phyloP scores from a whole-genome alignment of 2,113 vertebrate genomes.

The Anhinga rufa region DNA sequence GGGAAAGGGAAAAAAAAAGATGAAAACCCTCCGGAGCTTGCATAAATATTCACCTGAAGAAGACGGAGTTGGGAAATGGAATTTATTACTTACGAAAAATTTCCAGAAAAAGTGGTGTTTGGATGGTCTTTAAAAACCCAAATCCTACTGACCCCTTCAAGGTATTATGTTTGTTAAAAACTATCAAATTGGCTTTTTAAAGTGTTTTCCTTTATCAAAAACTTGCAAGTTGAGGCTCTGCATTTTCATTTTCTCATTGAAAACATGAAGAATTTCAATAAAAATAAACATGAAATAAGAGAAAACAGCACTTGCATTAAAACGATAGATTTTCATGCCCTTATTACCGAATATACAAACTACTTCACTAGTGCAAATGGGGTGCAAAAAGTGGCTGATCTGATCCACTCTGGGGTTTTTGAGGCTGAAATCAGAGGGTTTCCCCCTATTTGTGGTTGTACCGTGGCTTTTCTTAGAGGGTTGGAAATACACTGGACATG shows the following conservation, averaged over 20 bases:
- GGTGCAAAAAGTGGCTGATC: background rate
- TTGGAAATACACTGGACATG: background rate
- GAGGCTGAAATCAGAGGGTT: background rate
- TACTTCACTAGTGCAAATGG: rapidly evolving
- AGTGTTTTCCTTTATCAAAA: background rate
- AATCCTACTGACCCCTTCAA: background rate
- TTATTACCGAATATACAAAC: background rate
- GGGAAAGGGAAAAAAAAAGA: background rate
- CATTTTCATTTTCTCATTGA: background rate
- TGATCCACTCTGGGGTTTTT: background rate
- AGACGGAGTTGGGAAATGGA: background rate
- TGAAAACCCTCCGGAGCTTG: background rate
- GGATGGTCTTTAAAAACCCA: background rate
- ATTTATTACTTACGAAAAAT: background rate
- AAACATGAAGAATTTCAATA: background rate
- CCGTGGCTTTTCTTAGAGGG: rapidly evolving
- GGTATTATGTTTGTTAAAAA: background rate
- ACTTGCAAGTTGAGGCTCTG: background rate
- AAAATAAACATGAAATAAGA: background rate
- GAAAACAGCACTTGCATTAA: background rate
- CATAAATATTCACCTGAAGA: background rate
- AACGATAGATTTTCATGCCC: background rate
- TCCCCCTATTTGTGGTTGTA: background rate
- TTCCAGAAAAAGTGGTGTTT: background rate
- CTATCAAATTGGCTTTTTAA: background rate